These are phyloP conservation scores for Cichladusa arquata DNA, from an alignment of 2,113 vertebrate species.

Conservation along the genomic window DNA sequence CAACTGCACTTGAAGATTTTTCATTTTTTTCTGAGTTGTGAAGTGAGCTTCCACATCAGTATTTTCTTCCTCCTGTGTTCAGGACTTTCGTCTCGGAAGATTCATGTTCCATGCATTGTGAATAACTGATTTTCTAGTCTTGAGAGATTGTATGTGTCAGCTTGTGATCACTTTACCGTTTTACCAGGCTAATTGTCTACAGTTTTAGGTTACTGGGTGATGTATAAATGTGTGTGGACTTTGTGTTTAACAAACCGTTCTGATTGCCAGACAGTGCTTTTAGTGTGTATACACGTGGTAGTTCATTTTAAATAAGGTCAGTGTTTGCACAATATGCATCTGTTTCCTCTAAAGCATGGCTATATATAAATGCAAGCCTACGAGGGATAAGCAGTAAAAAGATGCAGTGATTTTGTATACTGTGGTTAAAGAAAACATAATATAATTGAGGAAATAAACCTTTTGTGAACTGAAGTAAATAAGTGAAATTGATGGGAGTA, in stretches of 20 bases:
- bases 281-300: background rate
- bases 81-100: slow-evolving; percentile 15
- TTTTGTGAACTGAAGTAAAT: background rate
- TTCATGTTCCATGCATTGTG: background rate
- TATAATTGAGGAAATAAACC: background rate
- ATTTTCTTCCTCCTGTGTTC: background rate
- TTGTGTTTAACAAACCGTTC: background rate
- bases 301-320: background rate
- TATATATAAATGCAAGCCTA: background rate
- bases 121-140: background rate
- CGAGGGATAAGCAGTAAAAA: background rate
- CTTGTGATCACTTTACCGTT: background rate
- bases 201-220: slow-evolving; percentile 9
- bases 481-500: background rate
- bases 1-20: background rate
- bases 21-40: slow-evolving; percentile 30
- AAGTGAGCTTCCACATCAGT: background rate
- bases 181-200: background rate
- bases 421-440: background rate
- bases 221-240: background rate
- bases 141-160: background rate
- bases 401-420: background rate
- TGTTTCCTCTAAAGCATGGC: background rate
- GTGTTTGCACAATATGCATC: background rate
- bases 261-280: background rate